phyloP scores from a whole-genome alignment of 2,888 invertebrate genomes.

The Nysson spinosus region DNA sequence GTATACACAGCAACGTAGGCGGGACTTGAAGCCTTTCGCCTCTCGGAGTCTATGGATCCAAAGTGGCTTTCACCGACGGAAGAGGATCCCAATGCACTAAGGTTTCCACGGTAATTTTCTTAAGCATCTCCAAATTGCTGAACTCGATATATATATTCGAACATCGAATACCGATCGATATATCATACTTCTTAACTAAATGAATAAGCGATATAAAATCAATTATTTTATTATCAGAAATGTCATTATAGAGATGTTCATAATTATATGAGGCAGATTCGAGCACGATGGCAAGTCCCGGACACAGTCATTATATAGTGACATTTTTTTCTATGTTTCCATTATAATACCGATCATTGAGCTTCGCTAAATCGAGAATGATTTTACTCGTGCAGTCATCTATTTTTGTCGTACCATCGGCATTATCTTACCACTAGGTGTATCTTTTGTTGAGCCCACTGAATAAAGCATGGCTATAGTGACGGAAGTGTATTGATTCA shows the following conservation, averaged over 20 bases:
- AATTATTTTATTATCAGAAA: too few relatives aligned
- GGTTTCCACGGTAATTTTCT: slow-evolving; percentile 30
- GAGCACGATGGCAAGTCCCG: not conserved
- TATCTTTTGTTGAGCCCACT: slow-evolving; percentile 43
- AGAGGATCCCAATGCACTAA: slow-evolving; percentile 41
- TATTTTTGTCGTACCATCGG: slow-evolving; percentile 43
- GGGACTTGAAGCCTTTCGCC: slow-evolving; percentile 49
- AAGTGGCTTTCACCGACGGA: slow-evolving; percentile 53
- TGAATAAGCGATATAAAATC: too few relatives aligned
- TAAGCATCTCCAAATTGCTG: slow-evolving; percentile 15
- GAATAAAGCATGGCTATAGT: slow-evolving; percentile 40
- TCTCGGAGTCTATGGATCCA: slow-evolving; percentile 20
- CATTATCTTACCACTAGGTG: slow-evolving; percentile 47
- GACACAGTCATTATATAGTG: slow-evolving; percentile 8
- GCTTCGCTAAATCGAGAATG: slow-evolving; percentile 25
- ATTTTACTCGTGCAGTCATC: slow-evolving; percentile 22
- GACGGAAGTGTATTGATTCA: slow-evolving; percentile 56
- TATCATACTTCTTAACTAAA: too few relatives aligned
- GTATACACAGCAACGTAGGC: slow-evolving; percentile 49
- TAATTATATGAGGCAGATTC: too few relatives aligned
- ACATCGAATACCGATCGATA: not conserved
- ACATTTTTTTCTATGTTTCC: slow-evolving; percentile 4
- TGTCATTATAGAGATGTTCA: too few relatives aligned
- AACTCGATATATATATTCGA: too few relatives aligned
- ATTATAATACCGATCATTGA: slow-evolving; percentile 11